A percentile compares a stretch with the other conserved stretches of the same genome.
Conservation (phyloP, 2,888 invertebrate species). For the Lymantria dispar region DNA sequence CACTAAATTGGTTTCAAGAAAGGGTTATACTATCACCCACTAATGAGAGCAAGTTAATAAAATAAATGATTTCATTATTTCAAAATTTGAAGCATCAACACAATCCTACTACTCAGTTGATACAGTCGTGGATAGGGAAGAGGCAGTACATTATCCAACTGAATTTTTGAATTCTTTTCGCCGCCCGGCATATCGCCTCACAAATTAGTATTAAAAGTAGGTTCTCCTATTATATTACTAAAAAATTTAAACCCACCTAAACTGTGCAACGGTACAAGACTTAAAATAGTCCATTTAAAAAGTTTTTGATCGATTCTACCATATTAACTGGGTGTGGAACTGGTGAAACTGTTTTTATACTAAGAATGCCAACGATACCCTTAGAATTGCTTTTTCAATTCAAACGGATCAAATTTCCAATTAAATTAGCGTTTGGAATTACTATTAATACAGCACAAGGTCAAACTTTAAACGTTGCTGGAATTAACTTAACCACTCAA, state of each 20-base stretch:
- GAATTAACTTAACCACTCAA: too few species aligned
- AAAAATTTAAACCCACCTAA: background rate
- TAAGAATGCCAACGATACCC: too few species aligned
- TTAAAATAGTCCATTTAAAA: too few species aligned
- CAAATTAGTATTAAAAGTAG: background rate
- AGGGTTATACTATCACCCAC: constrained; percentile 27
- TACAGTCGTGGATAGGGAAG: background rate
- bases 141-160: background rate
- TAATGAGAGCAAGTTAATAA: constrained; percentile 32
- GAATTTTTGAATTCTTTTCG: background rate
- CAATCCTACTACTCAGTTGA: constrained; percentile 5
- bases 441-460: too few species aligned
- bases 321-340: too few species aligned
- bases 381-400: too few species aligned
- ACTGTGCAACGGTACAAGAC: background rate
- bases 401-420: too few species aligned
- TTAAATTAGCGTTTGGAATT: too few species aligned
- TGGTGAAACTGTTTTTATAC: too few species aligned
- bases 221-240: background rate
- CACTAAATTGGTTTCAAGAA: constrained; percentile 31
- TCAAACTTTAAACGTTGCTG: too few species aligned
- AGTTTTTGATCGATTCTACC: too few species aligned
- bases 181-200: background rate
- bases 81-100: constrained; percentile 4
- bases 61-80: constrained; percentile 12